Evolutionary conservation across 2,888 invertebrate genomes (phyloP), one percentile per base, ranked within the genome.

Genomic region (Malacosoma neustria): DNA sequence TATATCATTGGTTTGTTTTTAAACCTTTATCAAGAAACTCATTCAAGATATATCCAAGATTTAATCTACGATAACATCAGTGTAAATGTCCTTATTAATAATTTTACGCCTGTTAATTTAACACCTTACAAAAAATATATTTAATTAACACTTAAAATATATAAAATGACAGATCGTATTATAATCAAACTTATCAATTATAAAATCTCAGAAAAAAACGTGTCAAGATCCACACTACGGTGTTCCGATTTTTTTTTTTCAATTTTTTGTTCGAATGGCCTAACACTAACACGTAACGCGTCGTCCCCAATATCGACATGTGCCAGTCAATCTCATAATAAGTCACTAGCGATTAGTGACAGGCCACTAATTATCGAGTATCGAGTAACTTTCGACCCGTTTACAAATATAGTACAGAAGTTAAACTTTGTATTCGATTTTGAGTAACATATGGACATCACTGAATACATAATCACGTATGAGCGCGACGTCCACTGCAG

Each of bases 281-380:
- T 32, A 22, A 32, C 32, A 32, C 61, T 60, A 69, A 69, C 72
- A 64, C 39, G 33, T 39, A 35, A 57, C 51, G 57, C 58, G 73
- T 80, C 80, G 45, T 58, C 57, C 55, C 47, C 47, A 51, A 64
- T 76, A 61, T 53, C 46, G 47, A 51, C 53, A 55, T 44, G 61
- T 53, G 82, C 71, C 84, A 73, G 70, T 84, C 82, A 81, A 66
- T 72, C 63, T 69, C 61, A 71, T 72, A 62, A 61, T 50, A 59
- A 61, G 81, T 82, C 84, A 40, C 52, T 53, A 54, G 45, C 51
- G 49, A 74, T 84, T 82, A 82, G 73, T 79, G 61, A 64, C 66
- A 75, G 54, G 49, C 64, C 67, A 70, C 53, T 75, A 63, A 61
- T 55, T 61, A 65, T 65, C 67, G 67, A 55, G 56, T 63, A 63